Evolutionary conservation across 2,888 invertebrate species (phyloP).

Genomic region (Lapara coniferarum): DNA sequence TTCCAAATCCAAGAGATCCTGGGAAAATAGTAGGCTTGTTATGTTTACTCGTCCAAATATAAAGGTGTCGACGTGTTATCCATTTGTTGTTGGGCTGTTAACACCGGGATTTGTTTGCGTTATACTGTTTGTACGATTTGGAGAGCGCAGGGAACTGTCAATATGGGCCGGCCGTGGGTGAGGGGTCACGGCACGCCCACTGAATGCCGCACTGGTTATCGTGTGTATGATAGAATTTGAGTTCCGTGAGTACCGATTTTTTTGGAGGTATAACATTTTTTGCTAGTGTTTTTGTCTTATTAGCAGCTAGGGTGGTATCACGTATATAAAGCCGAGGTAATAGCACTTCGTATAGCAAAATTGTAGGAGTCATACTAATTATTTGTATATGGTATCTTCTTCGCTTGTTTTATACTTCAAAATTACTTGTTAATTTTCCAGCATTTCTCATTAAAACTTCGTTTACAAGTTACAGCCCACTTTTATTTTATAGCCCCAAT

Average conservation of each 20-base stretch:
- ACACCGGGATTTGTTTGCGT: slow-evolving; percentile 54
- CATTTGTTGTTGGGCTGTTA: slow-evolving; percentile 55
- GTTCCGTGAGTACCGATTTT: background rate
- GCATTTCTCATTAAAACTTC: too few relatives aligned
- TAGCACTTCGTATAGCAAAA: too few relatives aligned
- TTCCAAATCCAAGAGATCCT: slow-evolving; percentile 41
- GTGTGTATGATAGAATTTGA: background rate
- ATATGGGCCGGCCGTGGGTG: slow-evolving; percentile 49
- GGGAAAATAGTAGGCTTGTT: slow-evolving; percentile 58
- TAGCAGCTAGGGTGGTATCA: too few relatives aligned
- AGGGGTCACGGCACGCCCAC: slow-evolving; percentile 49
- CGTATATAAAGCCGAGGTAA: too few relatives aligned
- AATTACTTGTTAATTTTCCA: too few relatives aligned
- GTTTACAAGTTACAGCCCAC: too few relatives aligned
- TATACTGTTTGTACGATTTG: slow-evolving; percentile 42
- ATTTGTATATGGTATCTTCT: too few relatives aligned
- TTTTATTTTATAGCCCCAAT: too few relatives aligned
- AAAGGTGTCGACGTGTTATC: slow-evolving; percentile 71
- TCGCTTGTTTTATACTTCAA: too few relatives aligned
- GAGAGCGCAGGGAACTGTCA: slow-evolving; percentile 58
- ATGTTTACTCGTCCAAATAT: slow-evolving; percentile 63
- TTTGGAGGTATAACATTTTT: too few relatives aligned
- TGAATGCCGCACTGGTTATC: slow-evolving; percentile 34
- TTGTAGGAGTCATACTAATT: too few relatives aligned
- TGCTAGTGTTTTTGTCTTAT: too few relatives aligned